Base-by-base conservation (phyloP, 2,888 invertebrate species). In the Nomada ruficornis region DNA sequence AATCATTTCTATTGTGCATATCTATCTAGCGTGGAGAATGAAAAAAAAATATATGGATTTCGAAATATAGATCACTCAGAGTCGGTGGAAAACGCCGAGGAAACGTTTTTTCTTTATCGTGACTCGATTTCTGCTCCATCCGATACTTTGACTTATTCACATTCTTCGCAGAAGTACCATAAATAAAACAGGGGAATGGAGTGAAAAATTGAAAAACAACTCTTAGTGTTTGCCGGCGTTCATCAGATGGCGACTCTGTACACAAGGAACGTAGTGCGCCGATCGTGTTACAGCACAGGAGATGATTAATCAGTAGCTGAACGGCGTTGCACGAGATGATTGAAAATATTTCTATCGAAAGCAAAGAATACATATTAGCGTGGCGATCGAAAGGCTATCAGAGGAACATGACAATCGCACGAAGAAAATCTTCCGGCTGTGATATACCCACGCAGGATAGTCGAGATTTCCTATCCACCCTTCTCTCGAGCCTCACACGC, bases 181-280 rank as follows among this genome's bases (percentile, higher is more conserved):
- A 59, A 63, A 71, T 52, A 55, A 60, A 18, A 18, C 18, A 18
- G 11, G 11, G 50, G n/a, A 64, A 79, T 2, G 63, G 36, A 42
- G 54, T 74, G 23, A 62, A 57, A 54, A 75, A 71, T 63, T 64
- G 76, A 29, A 74, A 77, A 77, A 67, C 70, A 75, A 68, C 9
- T 9, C 26, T 50, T 83, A 89, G 86, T 91, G 74, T 77, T 75
- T 90, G 85, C 89, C 90, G 91, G 90, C 89, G 81, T 80, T 90
- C 91, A 85, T 89, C 86, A 91, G 90, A 90, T 89, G 91, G 90
- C 91, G 86, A 77, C 86, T 83, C 81, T 80, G 83, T 82, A 86
- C 84, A 70, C 86, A 83, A 69, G 68, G 83, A 85, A 87, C 90
- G 88, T 29, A 62, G 57, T 59, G 44, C 72, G 50, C 57, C 44